Base-by-base conservation (phyloP, 2,888 invertebrate genomes). In the Petrolisthes manimaculis region DNA sequence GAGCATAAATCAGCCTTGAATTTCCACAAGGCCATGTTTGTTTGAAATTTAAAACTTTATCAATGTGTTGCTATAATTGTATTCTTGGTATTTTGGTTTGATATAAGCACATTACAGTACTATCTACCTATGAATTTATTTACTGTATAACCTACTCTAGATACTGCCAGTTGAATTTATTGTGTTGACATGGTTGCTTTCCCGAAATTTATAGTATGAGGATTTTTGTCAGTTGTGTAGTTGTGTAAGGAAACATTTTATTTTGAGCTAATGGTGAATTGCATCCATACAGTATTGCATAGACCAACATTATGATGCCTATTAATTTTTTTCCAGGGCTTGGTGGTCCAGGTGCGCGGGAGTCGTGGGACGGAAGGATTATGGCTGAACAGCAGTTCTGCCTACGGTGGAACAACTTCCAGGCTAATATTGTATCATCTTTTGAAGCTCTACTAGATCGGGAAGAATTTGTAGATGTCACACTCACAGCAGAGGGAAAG, bases 381-480 rank as follows among this genome's bases (percentile, higher is more conserved):
- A 89, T 89, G 90, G 89, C 90, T 85, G 90, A 91, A 86, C 91
- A 91, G 86, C 90, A 90, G 91, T 91, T 91, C 90, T 90, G 90
- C 89, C 90, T 91, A 84, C 85, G 90, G 81, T 91, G 91, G 91
- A 91, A 91, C 89, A 91, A 91, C 86, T 91, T 91, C 86, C 91
- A 91, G 84, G 89, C 91, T 5, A 90, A 90, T 24, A 91, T 91
- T 67, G 89, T 90, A 24, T 89, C 87, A 78, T 90, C 91, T 37
- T 91, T 90, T 80, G 89, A 90, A 86, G 79, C 86, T 37, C 85
- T 90, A 80, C 84, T 91, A 54, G 96, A 96, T 92, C 95, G 96
- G 86, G 97, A 97, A 92, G 95, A 96, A 93, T 94, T 97, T 92
- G 96, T 97, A 86, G 97, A 97, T 93, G 97, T 97, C 82, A 97